phyloP scores from a whole-genome alignment of 2,888 invertebrate genomes.

The Pedicia rivosa region DNA sequence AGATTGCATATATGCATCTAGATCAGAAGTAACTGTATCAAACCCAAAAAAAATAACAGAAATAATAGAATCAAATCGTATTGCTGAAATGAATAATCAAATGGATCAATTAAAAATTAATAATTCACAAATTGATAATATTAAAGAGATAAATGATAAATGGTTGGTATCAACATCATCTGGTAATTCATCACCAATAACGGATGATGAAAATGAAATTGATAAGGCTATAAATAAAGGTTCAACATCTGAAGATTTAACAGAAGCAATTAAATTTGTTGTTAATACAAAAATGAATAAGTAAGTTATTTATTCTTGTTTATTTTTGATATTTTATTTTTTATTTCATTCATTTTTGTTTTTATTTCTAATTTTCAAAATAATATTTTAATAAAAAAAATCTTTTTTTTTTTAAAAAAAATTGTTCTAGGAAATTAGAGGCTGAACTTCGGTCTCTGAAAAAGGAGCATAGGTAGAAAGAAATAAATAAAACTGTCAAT shows the following conservation, averaged over 20 bases:
- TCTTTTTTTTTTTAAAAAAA: not conserved
- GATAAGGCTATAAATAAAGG: constrained; percentile 1
- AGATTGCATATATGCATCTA: constrained; percentile 8
- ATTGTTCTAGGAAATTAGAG: constrained; percentile 11
- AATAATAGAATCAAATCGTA: not conserved
- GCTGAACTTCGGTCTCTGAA: constrained; percentile 11
- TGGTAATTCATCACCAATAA: not conserved
- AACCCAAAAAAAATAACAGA: too few species aligned
- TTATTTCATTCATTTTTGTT: too few species aligned
- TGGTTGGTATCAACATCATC: not conserved
- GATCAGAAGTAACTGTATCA: too few species aligned
- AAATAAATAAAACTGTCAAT: not conserved
- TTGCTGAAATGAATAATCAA: not conserved
- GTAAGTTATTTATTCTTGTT: constrained; percentile 3
- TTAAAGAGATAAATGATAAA: too few species aligned
- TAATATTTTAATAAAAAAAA: not conserved
- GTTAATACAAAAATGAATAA: constrained; percentile 10
- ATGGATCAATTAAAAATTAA: too few species aligned
- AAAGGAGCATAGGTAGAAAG: constrained; percentile 9
- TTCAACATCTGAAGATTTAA: constrained; percentile 1
- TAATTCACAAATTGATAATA: too few species aligned
- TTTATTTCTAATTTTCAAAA: too few species aligned
- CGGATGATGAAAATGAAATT: not conserved
- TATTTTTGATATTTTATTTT: not conserved
- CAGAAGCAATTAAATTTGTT: constrained; percentile 10